These are phyloP conservation scores for Ochotona princeps DNA, from an alignment of 2,113 vertebrate species.

Conservation along the genomic window DNA sequence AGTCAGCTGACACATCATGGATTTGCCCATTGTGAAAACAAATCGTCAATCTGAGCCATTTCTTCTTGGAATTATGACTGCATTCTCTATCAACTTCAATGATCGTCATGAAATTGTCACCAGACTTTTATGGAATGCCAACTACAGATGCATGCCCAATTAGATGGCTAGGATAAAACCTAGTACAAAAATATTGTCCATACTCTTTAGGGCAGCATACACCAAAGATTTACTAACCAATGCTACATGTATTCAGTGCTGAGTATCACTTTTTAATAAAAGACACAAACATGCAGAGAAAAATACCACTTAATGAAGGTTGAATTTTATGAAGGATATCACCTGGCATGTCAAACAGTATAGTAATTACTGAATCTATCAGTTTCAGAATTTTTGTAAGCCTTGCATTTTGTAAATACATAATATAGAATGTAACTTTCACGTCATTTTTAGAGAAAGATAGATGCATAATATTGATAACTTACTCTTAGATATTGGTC, in stretches of 20 bases:
- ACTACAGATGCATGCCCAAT: background rate
- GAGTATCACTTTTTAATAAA: background rate
- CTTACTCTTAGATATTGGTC: background rate
- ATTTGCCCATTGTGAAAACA: background rate
- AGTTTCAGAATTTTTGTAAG: no score
- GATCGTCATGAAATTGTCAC: background rate
- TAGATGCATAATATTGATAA: background rate
- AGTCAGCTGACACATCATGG: background rate
- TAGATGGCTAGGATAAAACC: background rate
- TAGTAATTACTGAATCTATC: background rate
- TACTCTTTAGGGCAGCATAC: background rate
- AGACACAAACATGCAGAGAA: background rate
- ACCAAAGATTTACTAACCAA: background rate
- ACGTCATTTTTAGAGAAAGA: background rate
- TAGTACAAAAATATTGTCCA: background rate
- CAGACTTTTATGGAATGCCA: background rate
- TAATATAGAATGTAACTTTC: background rate
- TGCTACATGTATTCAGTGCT: background rate
- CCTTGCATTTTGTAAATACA: background rate
- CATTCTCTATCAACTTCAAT: background rate
- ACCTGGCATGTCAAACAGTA: background rate
- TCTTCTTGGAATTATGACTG: background rate
- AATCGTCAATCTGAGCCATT: background rate
- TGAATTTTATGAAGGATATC: background rate
- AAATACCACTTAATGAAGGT: background rate